Percentiles rank a stretch among this genome's conserved stretches.
Conservation (phyloP, 1,140 invertebrate species). For the Popillia japonica region DNA sequence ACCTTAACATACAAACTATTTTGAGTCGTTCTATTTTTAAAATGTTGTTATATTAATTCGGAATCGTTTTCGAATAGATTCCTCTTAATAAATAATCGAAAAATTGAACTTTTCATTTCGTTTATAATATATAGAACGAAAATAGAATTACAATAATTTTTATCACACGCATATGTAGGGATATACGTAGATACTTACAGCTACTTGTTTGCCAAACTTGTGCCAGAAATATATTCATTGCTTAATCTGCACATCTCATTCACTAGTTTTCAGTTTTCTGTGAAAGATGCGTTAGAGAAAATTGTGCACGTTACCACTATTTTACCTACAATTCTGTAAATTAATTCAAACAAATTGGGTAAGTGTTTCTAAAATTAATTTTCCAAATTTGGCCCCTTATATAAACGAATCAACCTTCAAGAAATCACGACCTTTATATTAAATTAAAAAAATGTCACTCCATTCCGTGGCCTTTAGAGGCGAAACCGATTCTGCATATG, state of each 20-base stretch:
- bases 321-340: too few species aligned
- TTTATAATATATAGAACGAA: too few species aligned
- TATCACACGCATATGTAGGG: neutral
- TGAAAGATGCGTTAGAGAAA: slow-evolving; percentile 13
- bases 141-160: slow-evolving; percentile 20
- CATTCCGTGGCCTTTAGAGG: neutral
- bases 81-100: too few species aligned
- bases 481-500: neutral
- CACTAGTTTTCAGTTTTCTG: slow-evolving; percentile 23
- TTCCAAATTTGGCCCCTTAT: too few species aligned
- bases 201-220: slow-evolving; percentile 28
- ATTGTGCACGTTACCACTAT: neutral
- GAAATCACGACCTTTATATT: neutral
- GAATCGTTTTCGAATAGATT: too few species aligned
- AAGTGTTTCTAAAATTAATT: too few species aligned
- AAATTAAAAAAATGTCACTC: neutral
- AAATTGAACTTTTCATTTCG: too few species aligned
- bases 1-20: neutral
- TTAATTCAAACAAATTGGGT: too few species aligned
- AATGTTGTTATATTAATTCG: too few species aligned
- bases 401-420: neutral
- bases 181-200: neutral
- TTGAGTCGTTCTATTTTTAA: neutral
- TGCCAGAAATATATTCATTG: slow-evolving; percentile 32
- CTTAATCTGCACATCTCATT: slow-evolving; percentile 12